Percentiles rank a stretch among this genome's conserved stretches.
Conservation (phyloP, 2,797 vertebrate genomes). For the Pipistrellus nathusii region DNA sequence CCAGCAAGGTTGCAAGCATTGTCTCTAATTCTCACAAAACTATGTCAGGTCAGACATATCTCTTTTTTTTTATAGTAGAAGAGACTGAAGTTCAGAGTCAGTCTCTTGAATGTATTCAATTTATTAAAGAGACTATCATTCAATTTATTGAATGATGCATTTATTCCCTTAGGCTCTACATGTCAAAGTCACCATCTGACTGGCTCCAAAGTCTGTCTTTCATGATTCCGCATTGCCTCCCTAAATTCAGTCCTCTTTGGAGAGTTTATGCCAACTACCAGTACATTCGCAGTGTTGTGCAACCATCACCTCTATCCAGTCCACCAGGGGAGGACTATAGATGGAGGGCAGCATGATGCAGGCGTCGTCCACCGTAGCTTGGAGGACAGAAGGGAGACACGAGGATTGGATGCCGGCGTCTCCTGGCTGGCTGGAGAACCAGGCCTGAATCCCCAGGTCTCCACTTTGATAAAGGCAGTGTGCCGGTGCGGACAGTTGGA, state of each 20-base stretch:
- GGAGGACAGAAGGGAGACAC: neutral
- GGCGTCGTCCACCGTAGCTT: neutral
- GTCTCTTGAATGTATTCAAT: no score
- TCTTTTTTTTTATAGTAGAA: neutral
- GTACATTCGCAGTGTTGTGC: no score
- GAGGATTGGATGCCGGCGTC: neutral
- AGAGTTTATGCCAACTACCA: neutral
- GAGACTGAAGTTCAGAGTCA: conserved; percentile 7
- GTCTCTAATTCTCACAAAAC: neutral
- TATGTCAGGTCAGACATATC: neutral
- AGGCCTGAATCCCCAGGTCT: neutral
- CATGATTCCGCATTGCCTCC: neutral
- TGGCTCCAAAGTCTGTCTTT: neutral
- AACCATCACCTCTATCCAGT: no score
- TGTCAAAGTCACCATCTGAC: neutral
- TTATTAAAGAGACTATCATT: no score
- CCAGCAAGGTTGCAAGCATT: neutral
- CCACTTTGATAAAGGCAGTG: neutral
- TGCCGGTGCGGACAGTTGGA: neutral
- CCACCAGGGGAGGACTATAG: neutral
- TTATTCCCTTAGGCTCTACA: neutral
- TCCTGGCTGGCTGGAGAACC: neutral
- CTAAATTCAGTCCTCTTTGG: neutral
- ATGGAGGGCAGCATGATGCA: neutral
- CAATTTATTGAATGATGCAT: neutral